Evolutionary conservation across 2,888 invertebrate genomes (phyloP).

Genomic region (Anticlea derivata): DNA sequence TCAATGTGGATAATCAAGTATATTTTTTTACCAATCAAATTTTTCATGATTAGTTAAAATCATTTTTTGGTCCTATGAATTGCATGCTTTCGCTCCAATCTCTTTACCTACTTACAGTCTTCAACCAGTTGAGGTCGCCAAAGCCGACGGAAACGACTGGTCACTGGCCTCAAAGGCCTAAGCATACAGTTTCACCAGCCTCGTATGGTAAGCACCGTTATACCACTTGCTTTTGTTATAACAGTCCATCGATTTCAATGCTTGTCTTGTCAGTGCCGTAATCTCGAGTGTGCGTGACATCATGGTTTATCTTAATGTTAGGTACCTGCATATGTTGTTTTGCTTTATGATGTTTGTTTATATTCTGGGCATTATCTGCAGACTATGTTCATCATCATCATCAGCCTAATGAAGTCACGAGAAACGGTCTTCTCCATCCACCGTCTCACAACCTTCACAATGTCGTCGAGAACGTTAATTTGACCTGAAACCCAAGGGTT

Average conservation of each 20-base stretch:
- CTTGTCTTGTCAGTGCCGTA: slow-evolving; percentile 16
- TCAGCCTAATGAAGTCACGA: too few species aligned
- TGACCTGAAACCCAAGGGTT: too few species aligned
- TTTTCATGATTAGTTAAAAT: too few species aligned
- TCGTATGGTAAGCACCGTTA: slow-evolving; percentile 55
- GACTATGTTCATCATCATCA: too few species aligned
- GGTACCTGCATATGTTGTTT: slow-evolving; percentile 1
- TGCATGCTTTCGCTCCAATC: not conserved
- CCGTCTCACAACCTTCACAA: too few species aligned
- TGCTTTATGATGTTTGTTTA: not conserved
- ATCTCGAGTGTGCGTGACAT: slow-evolving; percentile 27
- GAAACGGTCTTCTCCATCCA: too few species aligned
- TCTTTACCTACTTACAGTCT: too few species aligned
- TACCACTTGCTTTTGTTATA: slow-evolving; percentile 48
- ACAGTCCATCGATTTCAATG: slow-evolving; percentile 26
- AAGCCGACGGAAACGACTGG: slow-evolving; percentile 15
- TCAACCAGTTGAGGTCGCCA: slow-evolving; percentile 8
- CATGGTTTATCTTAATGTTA: too few species aligned
- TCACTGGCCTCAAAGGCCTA: slow-evolving; percentile 48
- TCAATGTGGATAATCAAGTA: too few species aligned
- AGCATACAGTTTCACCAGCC: slow-evolving; percentile 50
- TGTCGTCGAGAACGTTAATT: too few species aligned
- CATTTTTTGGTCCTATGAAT: too few species aligned
- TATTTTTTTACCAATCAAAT: too few species aligned
- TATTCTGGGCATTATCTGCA: not conserved